Conservation (phyloP, 2,113 vertebrate species). For the Rhea americana region DNA sequence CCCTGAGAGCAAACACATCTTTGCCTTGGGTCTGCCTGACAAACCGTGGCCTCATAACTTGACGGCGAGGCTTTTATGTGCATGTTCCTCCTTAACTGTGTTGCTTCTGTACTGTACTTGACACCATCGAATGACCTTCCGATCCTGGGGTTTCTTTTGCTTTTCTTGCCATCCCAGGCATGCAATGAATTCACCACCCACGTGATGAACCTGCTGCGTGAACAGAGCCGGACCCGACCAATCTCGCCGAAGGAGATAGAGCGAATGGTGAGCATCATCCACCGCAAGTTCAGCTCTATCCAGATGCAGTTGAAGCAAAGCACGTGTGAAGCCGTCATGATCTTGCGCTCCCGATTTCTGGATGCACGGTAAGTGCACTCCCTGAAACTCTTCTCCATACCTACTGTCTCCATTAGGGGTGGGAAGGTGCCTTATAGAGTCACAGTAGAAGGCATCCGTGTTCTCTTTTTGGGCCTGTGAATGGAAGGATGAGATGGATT, state of each 20-base stretch:
- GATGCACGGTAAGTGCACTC: slow-evolving; percentile 85
- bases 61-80: fast-evolving
- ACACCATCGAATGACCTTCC: not conserved
- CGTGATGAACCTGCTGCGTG: slow-evolving; percentile 97
- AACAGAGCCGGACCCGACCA: slow-evolving; percentile 94
- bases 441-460: not conserved
- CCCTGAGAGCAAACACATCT: not conserved
- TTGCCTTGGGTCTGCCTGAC: not conserved
- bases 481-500: not conserved
- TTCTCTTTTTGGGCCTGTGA: no score
- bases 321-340: slow-evolving; percentile 98
- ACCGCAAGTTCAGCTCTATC: slow-evolving; percentile 99
- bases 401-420: fast-evolving
- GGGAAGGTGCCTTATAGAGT: not conserved
- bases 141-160: slow-evolving; percentile 56
- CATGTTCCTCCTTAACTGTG: fast-evolving
- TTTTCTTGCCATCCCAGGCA: slow-evolving; percentile 78
- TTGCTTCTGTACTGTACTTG: not conserved
- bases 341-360: slow-evolving; percentile 96
- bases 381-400: not conserved
- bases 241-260: slow-evolving; percentile 99
- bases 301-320: slow-evolving; percentile 99
- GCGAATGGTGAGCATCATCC: slow-evolving; percentile 98
- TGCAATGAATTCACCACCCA: slow-evolving; percentile 99
- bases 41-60: not conserved